Base-by-base conservation (phyloP, 2,888 invertebrate species). In the Tetranychus piercei region DNA sequence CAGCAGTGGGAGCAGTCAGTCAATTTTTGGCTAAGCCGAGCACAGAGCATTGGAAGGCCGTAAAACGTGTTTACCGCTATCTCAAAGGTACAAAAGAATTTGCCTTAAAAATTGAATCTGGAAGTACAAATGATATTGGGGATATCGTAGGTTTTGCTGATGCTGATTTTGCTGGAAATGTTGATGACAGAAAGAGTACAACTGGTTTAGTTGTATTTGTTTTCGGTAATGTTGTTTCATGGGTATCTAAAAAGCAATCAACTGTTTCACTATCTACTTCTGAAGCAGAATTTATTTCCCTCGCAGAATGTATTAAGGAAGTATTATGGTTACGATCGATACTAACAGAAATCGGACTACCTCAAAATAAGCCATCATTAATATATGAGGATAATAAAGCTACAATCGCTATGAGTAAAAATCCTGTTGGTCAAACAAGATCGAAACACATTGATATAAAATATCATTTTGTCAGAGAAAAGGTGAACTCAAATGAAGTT, bases 371-470 rank as follows among this genome's bases (percentile, higher is more conserved):
- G 6, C 75, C 73, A 0, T 71, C 72, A 43, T 44, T 44, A 11
- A 23, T 75, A 6, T 72, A 67, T n/a, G 45, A 74, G 15, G 78
- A 78, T 66, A 79, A 79, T 70, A 78, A 79, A 64, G 75, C 76
- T 9, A 74, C 78, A 8, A 76, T 77, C n/a, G 74, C 75, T 65
- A 45, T 80, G 3, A 77, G 76, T 1, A 74, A 77, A 1, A 79
- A 80, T 71, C 77, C 77, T 15, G 78, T 78, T 20, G 73, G 73
- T 44, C 78, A 79, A 64, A 75, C 74, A 64, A 55, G 77, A 55
- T 75, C 77, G 4, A 79, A 79, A 72, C 78, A 79, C 72, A 79
- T 79, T 67, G 78, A 76, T 44, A 74, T 77, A 5, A 44, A 74
- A 9, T 77, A 76, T 43, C 77, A 78, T 45, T 78, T 77, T 44